phyloP scores from a whole-genome alignment of 2,888 invertebrate species.

The Dryobota labecula region DNA sequence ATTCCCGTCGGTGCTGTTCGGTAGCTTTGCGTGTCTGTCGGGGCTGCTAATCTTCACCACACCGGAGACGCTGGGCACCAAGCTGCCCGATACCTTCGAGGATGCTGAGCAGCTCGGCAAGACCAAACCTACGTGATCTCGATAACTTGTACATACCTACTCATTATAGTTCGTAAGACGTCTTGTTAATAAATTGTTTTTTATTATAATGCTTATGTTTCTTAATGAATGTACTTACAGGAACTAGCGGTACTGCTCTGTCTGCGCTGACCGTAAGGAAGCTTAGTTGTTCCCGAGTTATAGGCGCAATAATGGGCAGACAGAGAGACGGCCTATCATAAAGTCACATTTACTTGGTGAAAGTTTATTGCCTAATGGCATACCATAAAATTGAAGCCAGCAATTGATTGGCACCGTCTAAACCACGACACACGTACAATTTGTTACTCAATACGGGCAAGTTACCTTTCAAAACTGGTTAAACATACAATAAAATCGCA shows the following conservation, averaged over 20 bases:
- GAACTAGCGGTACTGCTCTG: neutral
- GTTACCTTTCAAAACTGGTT: too few species aligned
- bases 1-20: slow-evolving; percentile 90
- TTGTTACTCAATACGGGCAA: neutral
- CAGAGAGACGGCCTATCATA: neutral
- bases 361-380: neutral
- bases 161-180: slow-evolving; percentile 12
- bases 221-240: neutral
- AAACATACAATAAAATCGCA: too few species aligned
- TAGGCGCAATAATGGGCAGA: neutral
- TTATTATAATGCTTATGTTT: neutral
- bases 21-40: slow-evolving; percentile 88
- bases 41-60: slow-evolving; percentile 78
- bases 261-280: neutral
- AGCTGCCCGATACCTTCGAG: slow-evolving; percentile 90
- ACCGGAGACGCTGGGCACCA: slow-evolving; percentile 89
- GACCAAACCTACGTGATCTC: slow-evolving; percentile 66
- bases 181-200: slow-evolving; percentile 29
- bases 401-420: neutral
- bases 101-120: slow-evolving; percentile 86
- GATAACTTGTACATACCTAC: slow-evolving; percentile 20
- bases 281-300: neutral
- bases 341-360: neutral
- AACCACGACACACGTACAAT: neutral
- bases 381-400: neutral